Evolutionary conservation across 1,140 invertebrate genomes (phyloP).

Genomic region (Drosophila subobscura): DNA sequence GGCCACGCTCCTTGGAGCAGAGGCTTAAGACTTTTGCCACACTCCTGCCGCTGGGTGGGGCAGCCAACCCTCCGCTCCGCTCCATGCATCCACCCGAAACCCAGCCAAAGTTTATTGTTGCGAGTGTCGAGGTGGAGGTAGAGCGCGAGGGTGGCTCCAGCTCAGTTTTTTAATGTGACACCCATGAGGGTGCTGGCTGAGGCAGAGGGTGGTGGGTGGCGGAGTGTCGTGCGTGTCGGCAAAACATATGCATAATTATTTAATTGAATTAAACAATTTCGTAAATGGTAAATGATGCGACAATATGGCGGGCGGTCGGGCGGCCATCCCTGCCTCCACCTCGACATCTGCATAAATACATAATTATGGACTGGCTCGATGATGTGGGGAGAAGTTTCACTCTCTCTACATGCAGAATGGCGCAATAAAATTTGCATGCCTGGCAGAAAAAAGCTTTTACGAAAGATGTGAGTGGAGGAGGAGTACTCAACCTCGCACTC

Average conservation of each 20-base stretch:
- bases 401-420: background rate
- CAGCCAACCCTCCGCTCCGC: background rate
- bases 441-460: constrained; percentile 53
- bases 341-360: constrained; percentile 74
- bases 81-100: constrained; percentile 25
- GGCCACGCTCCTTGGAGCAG: constrained; percentile 60
- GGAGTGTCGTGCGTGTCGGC: constrained; percentile 55
- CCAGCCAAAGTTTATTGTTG: constrained; percentile 65
- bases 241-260: constrained; percentile 77
- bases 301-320: constrained; percentile 63
- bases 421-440: constrained; percentile 47
- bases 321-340: background rate
- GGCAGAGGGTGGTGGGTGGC: constrained; percentile 6
- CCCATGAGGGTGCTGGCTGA: constrained; percentile 12
- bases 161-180: constrained; percentile 65
- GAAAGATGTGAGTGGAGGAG: background rate
- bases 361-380: constrained; percentile 57
- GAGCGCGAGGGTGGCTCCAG: constrained; percentile 26
- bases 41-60: constrained; percentile 1
- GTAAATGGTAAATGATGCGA: constrained; percentile 74
- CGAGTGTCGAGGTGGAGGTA: constrained; percentile 18
- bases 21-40: constrained; percentile 58
- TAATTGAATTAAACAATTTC: constrained; percentile 77
- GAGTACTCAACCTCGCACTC: too few species aligned
- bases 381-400: constrained; percentile 6